These are phyloP conservation scores for Heterohyrax brucei DNA, from an alignment of 2,797 vertebrate genomes.

Conservation along the genomic window DNA sequence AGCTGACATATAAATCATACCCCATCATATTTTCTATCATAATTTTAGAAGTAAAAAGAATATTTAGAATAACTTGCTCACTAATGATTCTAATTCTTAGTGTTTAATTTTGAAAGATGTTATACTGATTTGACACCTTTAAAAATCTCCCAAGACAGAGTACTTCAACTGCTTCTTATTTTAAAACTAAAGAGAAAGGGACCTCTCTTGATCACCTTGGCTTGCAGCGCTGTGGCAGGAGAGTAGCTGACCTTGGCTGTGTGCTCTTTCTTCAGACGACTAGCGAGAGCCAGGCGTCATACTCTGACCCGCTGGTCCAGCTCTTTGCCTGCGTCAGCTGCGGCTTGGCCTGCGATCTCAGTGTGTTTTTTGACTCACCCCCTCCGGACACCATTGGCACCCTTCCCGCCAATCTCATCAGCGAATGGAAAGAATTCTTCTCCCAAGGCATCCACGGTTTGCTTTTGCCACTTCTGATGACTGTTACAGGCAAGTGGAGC, in stretches of 20 bases:
- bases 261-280: slow-evolving; percentile 91
- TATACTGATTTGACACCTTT: slow-evolving; percentile 38
- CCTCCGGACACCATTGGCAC: slow-evolving; percentile 89
- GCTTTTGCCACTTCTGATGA: slow-evolving; percentile 95
- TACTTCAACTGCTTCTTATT: slow-evolving; percentile 29
- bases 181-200: background rate
- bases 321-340: slow-evolving; percentile 95
- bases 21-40: slow-evolving; percentile 33
- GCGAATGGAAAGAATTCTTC: slow-evolving; percentile 98
- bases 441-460: slow-evolving; percentile 95
- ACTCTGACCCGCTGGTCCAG: slow-evolving; percentile 94
- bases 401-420: slow-evolving; percentile 93
- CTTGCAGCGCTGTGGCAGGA: background rate
- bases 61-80: slow-evolving; percentile 52
- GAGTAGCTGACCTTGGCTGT: slow-evolving; percentile 25
- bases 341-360: slow-evolving; percentile 93
- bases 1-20: slow-evolving; percentile 9
- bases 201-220: background rate
- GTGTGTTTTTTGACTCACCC: slow-evolving; percentile 93
- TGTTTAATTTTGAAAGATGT: slow-evolving; percentile 55
- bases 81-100: background rate
- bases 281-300: slow-evolving; percentile 92
- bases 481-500: slow-evolving; percentile 93
- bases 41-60: slow-evolving; percentile 52
- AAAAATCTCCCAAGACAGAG: slow-evolving; percentile 37